Evolutionary conservation across 2,113 vertebrate species (phyloP), one percentile per base, ranked within the genome.

Genomic region (Otus sunia): DNA sequence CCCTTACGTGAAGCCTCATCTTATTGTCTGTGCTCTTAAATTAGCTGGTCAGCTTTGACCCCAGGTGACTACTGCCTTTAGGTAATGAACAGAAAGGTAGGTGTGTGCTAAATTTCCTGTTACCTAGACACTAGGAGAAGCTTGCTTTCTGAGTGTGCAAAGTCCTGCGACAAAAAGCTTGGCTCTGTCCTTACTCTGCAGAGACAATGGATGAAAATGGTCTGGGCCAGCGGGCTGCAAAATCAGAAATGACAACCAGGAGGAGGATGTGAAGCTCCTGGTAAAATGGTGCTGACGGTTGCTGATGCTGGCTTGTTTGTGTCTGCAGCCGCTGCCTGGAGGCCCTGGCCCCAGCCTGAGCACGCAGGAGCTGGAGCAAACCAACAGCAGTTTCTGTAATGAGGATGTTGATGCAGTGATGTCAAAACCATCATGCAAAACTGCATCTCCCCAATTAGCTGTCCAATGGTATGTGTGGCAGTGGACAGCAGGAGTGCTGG

Each of bases 391-490:
- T 41, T 88, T 81, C 43, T 50, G 43, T 58, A 58, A n/a, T 11
- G 56, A 72, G 43, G 55, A 20, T 30, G 47, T 18, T 18, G 73
- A 43, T 39, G 50, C 30, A 39, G 37, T 29, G 39, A 37, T 58
- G 80, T 74, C 8, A 5, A 74, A 92, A 32, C 34, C 49, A 30
- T 32, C 30, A 13, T 8, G 43, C 56, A 72, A n/a, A 84, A 12
- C 25, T 17, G 10, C 23, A 7, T 56, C 47, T 76, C 29, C 10
- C 37, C 2, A 1, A n/a, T 25, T 5, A 66, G 23, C 25, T 49
- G 23, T 21, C 68, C 1, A 2, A 16, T 5, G 22, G 50, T 20
- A 11, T 2, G 13, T 0, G 6, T 52, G 50, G n/a, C 0, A 1
- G 71, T 14, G 41, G 26, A 10, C 11, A 18, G 27, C 12, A 45